Evolutionary conservation across 1,140 invertebrate genomes (phyloP).

Genomic region (Drosophila albomicans): DNA sequence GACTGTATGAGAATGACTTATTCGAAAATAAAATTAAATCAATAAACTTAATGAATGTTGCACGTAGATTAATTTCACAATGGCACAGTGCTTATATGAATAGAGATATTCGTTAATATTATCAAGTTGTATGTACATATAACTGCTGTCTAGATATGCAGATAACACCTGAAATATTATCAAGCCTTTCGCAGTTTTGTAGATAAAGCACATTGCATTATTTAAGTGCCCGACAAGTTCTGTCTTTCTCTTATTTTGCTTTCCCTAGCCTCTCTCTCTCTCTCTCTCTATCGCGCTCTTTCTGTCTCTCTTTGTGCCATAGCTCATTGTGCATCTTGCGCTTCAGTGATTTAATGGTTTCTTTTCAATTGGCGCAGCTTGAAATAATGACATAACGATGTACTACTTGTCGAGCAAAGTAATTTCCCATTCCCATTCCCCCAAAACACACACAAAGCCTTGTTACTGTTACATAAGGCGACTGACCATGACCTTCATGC

Average conservation of each 20-base stretch:
- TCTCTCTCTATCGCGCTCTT: neutral
- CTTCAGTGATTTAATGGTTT: constrained; percentile 11
- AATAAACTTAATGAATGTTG: no score
- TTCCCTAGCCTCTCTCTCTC: neutral
- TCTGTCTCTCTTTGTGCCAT: neutral
- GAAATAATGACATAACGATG: constrained; percentile 24
- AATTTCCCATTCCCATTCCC: neutral
- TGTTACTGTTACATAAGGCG: constrained; percentile 4
- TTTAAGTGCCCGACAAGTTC: neutral
- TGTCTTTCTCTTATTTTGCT: neutral
- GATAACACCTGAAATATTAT: no score
- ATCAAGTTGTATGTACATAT: no score
- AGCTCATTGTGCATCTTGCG: constrained; percentile 7
- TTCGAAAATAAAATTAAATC: no score
- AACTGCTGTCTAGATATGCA: no score
- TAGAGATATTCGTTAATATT: no score
- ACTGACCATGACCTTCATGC: constrained; percentile 12
- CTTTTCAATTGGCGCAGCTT: constrained; percentile 19
- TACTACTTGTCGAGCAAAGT: neutral
- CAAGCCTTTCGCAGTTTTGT: no score
- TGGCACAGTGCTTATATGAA: no score
- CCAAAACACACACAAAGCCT: no score
- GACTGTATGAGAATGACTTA: no score
- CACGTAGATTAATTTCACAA: no score
- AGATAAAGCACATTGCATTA: neutral